Evolutionary conservation across 1,140 invertebrate genomes (phyloP), one percentile per base, ranked within the genome.

Genomic region (Drosophila kepulauana): DNA sequence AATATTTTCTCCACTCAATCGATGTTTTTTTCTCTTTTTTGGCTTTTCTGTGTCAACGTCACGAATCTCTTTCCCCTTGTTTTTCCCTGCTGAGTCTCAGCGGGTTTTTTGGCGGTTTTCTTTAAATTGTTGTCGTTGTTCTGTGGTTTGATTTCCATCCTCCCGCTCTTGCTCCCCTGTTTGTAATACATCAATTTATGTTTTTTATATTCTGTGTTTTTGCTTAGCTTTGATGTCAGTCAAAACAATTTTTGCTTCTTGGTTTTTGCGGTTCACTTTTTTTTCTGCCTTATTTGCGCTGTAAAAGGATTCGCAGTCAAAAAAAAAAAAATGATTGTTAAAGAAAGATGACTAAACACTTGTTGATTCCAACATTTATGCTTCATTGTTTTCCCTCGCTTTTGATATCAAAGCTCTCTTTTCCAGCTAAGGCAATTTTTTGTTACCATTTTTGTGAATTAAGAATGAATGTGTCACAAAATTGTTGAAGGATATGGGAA

Each of bases 171-270:
- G 5, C 15, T 4, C 2, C 28, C 13, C 10, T 58, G n/a, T 16
- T 45, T 67, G 70, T 54, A 54, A 61, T 59, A 43, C 56, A 41
- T 67, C 64, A 68, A 67, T 45, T 25, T 25, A 25, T 25, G 28
- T 48, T 56, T 41, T 52, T 25, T 49, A 28, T 49, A 28, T 49
- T 57, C 8, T 30, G 20, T 20, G 20, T 58, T 56, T 28, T 35
- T 43, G 10, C 35, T 38, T 38, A 4, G 48, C 58, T 73, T 79
- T 79, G 74, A 79, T 77, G 63, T 77, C 64, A 72, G 74, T 72
- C 74, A 72, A 38, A 76, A 76, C 69, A 72, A 65, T 66, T 59
- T 72, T 61, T 75, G 57, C 51, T 38, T 38, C 49, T 66, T 72
- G 52, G 13, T 59, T 76, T 58, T 72, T 71, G 74, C 46, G 69